Percentiles rank a stretch among this genome's conserved stretches.
phyloP scores from a whole-genome alignment of 2,113 vertebrate genomes.

The Centrocercus urophasianus region DNA sequence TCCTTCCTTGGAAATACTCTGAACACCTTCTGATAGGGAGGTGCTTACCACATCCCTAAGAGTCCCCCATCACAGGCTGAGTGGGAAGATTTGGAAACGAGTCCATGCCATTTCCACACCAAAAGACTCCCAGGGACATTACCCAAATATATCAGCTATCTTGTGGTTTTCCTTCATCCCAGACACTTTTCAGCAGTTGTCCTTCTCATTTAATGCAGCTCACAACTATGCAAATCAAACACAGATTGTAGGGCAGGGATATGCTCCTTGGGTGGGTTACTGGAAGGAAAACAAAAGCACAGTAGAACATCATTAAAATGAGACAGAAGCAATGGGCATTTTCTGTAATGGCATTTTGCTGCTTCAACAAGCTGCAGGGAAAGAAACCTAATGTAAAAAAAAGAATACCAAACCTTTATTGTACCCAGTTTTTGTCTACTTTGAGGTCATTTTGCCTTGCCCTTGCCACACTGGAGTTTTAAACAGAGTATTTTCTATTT shows the following conservation, averaged over 20 bases:
- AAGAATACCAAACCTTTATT: not conserved
- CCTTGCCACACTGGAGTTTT: not conserved
- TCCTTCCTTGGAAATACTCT: not conserved
- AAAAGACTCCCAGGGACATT: not conserved
- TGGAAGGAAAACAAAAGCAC: not conserved
- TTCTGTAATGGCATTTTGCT: not conserved
- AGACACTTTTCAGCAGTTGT: slow-evolving; percentile 49
- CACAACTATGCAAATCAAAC: slow-evolving; percentile 34
- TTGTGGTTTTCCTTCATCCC: not conserved
- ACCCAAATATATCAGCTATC: not conserved
- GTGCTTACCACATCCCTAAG: not conserved
- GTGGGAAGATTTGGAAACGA: slow-evolving; percentile 20
- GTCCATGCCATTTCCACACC: slow-evolving; percentile 19
- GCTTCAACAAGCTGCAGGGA: not conserved
- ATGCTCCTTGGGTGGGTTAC: not conserved
- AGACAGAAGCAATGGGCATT: not conserved
- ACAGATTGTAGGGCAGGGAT: not conserved
- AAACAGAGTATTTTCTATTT: not conserved
- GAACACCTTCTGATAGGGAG: not conserved
- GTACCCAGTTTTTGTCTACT: not conserved
- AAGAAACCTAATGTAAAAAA: not conserved
- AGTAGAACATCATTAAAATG: slow-evolving; percentile 11
- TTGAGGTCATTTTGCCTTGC: not conserved
- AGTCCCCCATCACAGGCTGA: not conserved
- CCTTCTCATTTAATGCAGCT: not conserved